Evolutionary conservation across 2,113 vertebrate genomes (phyloP).

Genomic region (Chaetodon trifascialis): DNA sequence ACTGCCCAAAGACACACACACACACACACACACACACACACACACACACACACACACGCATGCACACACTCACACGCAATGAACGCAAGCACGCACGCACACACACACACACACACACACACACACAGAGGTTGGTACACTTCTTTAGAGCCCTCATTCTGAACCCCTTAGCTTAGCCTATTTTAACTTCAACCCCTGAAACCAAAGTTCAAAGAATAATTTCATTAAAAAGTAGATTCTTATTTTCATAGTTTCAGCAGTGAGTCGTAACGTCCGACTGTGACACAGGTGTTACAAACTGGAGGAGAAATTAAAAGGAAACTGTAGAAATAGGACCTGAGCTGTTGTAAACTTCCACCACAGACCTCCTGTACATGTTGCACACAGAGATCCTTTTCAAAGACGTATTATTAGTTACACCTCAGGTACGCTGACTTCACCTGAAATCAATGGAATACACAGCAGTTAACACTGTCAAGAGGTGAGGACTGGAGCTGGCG

Average conservation of each 20-base stretch:
- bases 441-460: background rate
- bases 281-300: no score
- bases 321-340: background rate
- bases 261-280: no score
- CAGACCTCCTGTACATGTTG: background rate
- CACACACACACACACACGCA: constrained; percentile 3
- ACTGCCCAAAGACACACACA: background rate
- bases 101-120: constrained; percentile 3
- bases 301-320: background rate
- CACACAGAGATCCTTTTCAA: background rate
- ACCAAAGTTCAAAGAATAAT: background rate
- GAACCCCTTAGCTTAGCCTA: background rate
- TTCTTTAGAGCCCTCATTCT: background rate
- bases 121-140: background rate
- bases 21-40: constrained; percentile 17
- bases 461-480: background rate
- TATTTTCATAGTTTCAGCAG: no score
- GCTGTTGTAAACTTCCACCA: background rate
- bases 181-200: background rate
- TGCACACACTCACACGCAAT: no score
- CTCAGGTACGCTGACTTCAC: background rate
- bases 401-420: background rate
- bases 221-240: background rate
- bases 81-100: constrained; percentile 5
- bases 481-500: background rate